Evolutionary conservation across 2,113 vertebrate species (phyloP), one percentile per base, ranked within the genome.

Genomic region (Rhinoderma darwinii): DNA sequence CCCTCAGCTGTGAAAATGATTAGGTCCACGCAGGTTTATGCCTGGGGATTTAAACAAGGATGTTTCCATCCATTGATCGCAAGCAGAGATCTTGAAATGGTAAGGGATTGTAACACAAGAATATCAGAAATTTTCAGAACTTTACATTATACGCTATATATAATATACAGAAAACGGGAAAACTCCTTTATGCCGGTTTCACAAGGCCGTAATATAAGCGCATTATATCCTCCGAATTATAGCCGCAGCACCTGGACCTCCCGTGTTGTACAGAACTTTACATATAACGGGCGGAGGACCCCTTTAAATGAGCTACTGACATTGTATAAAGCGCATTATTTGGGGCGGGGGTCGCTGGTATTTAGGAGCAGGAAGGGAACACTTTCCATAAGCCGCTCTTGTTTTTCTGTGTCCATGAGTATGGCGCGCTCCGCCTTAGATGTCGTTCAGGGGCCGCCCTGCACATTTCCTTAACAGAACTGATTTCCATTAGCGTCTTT

Each of bases 401-500:
- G 76, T 78, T 79, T 79, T 79, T 44, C 76, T 59, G 76, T 50
- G 25, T 43, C 72, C 7, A 4, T 54, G 50, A 56, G 50, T n/a
- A 79, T 37, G 51, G 41, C 43, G 25, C n/a, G 27, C 14, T 77
- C n/a, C 27, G 47, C 50, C 39, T 79, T 35, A 56, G 76, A 79
- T 79, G 76, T 79, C 59, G 54, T 82, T 79, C 4, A 56, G 56
- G 44, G 44, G 30, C 25, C 54, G 32, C n/a, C 27, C 59, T 5
- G 12, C 22, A 14, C 56, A 41, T 15, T 63, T 82, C 79, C 22
- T 82, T 27, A 27, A 61, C 63, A 63, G 39, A 82, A 61, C 37
- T 41, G 8, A 44, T 63, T 82, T 41, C 79, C 54, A 63, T 63
- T 27, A 63, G 56, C 11, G 14, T 25, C 79, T 82, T 82, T 82